Base-by-base conservation (phyloP, 2,888 invertebrate species). In the Embidobia sp. region DNA sequence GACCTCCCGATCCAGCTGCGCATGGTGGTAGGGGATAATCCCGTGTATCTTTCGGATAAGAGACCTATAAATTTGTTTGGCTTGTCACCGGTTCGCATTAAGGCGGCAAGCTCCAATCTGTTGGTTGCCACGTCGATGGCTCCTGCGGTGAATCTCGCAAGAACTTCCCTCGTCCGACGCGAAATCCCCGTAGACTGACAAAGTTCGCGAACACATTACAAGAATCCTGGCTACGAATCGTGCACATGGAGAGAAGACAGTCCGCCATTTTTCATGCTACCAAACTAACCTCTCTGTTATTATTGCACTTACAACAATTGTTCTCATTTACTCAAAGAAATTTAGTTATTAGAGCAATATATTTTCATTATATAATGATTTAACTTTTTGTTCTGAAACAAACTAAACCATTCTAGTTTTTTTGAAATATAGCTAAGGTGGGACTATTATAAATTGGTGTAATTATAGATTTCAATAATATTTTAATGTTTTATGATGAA, bases 31-130 rank as follows among this genome's bases (percentile, higher is more conserved):
- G 77, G 82, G 85, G 85, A 86, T 87, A 88, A 88, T 88, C 87
- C 85, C 84, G 85, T 87, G 88, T 88, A 86, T 88, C 84, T 86
- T 85, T 85, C 86, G 85, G 83, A 86, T 87, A 87, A 88, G 88
- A 88, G 87, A 86, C 84, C 88, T 87, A 88, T 88, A 88, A 88
- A 88, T 88, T 88, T 87, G 88, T 88, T 88, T 88, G 85, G 74
- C 83, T 83, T 87, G 88, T 88, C 88, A 86, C 84, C 82, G 80
- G 67, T 59, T 73, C 78, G 69, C 78, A 76, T 79, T 79, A 76
- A 79, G 78, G 78, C 72, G 69, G 78, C 76, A 79, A 76, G 78
- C 78, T 79, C 78, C 78, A 76, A 79, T 79, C 78, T 79, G 76
- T 79, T 76, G 76, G 78, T 76, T 79, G 76, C 78, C 78, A 76